Conservation (phyloP, 2,797 vertebrate species). For the Nasua narica region DNA sequence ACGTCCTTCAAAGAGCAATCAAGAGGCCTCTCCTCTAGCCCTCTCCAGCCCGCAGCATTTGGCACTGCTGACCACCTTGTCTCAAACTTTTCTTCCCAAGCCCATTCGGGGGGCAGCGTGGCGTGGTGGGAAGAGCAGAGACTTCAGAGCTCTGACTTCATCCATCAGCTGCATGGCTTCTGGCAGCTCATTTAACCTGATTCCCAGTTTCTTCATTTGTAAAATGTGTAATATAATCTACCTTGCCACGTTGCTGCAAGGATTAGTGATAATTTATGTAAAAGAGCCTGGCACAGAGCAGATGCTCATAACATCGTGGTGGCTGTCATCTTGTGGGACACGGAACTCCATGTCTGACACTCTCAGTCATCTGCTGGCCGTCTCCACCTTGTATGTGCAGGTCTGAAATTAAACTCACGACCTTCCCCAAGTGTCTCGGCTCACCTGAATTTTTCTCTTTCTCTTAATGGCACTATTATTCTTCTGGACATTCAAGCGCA, state of each 20-base stretch:
- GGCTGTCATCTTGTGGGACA: neutral
- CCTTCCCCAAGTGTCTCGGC: neutral
- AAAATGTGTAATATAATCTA: slow-evolving; percentile 10
- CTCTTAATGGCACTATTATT: neutral
- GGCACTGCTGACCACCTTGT: neutral
- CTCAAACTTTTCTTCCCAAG: neutral
- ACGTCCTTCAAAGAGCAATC: neutral
- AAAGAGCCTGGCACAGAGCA: neutral
- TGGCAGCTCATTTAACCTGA: neutral
- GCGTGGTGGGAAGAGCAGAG: neutral
- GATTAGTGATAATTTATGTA: neutral
- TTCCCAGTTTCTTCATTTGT: neutral
- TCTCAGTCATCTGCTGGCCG: neutral
- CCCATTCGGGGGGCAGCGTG: neutral
- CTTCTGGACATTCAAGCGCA: neutral
- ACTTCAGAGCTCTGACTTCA: neutral
- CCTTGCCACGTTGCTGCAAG: neutral
- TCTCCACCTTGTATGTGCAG: neutral
- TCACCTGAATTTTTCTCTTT: neutral
- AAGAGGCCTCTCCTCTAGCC: neutral
- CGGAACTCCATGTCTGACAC: neutral
- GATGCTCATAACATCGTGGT: neutral
- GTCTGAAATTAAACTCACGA: neutral
- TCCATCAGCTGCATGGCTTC: neutral
- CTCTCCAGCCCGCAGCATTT: neutral